A percentile compares a stretch with the other conserved stretches of the same genome.
Evolutionary conservation across 2,113 vertebrate genomes (phyloP).

Genomic region (Bombycilla garrulus): DNA sequence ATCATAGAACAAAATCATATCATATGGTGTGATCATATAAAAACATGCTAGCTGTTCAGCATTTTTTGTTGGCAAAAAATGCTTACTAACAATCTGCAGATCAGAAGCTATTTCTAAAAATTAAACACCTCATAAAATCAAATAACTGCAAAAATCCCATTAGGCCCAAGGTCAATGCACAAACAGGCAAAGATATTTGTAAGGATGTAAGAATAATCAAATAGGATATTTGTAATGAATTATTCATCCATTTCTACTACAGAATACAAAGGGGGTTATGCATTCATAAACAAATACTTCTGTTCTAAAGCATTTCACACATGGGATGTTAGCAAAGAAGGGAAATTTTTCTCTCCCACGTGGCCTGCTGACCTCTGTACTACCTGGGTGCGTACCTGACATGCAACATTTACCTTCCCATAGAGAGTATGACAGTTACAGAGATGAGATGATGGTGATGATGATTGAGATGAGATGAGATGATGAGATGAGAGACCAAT

Average conservation of each 20-base stretch:
- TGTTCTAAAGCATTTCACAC: not conserved
- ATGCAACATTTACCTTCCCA: not conserved
- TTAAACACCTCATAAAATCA: not conserved
- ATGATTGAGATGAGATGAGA: not conserved
- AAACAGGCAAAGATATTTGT: not conserved
- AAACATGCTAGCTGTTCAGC: not conserved
- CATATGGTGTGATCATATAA: not conserved
- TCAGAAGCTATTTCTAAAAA: slow-evolving; percentile 16
- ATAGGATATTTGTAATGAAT: slow-evolving; percentile 22
- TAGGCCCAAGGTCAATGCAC: not conserved
- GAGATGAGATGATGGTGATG: not conserved
- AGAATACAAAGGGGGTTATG: not conserved
- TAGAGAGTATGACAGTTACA: rapidly evolving
- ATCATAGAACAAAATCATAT: not conserved
- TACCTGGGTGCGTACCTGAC: not conserved
- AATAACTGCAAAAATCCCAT: slow-evolving; percentile 7
- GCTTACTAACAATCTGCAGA: not conserved
- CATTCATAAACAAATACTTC: not conserved
- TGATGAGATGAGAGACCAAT: not conserved
- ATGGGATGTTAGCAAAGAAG: not conserved
- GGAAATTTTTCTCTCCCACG: not conserved
- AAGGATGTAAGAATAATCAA: slow-evolving; percentile 27
- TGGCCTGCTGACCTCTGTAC: not conserved
- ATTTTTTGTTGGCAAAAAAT: not conserved
- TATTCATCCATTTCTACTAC: slow-evolving; percentile 31